These are phyloP conservation scores for Zosterops lateralis DNA, from an alignment of 2,113 vertebrate genomes.

Conservation along the genomic window DNA sequence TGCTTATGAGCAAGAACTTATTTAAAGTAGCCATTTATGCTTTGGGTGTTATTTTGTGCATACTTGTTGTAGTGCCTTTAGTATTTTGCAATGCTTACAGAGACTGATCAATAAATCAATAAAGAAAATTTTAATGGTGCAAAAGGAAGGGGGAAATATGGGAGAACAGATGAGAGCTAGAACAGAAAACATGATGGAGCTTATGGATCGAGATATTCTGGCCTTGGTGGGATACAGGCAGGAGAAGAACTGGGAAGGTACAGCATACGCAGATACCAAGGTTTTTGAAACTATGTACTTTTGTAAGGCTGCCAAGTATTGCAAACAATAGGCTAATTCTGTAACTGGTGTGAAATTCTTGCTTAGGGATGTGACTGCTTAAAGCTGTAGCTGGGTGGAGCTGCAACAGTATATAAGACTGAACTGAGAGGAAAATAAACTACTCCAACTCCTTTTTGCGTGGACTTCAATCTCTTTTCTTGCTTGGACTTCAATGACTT, in stretches of 20 bases:
- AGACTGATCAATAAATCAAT: neutral
- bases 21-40: neutral
- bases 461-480: neutral
- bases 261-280: neutral
- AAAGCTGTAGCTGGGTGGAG: neutral
- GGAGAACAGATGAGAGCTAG: neutral
- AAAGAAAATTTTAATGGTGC: neutral
- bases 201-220: neutral
- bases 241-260: neutral
- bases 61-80: neutral
- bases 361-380: neutral
- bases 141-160: neutral
- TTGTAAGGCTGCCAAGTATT: neutral
- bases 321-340: neutral
- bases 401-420: neutral
- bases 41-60: neutral
- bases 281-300: neutral
- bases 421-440: neutral
- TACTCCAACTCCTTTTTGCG: neutral
- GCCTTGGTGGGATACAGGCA: neutral
- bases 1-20: neutral
- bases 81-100: too few relatives aligned
- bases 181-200: neutral
- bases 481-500: neutral
- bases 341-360: neutral